Evolutionary conservation across 2,888 invertebrate genomes (phyloP).

Genomic region (Dascillus cervinus): DNA sequence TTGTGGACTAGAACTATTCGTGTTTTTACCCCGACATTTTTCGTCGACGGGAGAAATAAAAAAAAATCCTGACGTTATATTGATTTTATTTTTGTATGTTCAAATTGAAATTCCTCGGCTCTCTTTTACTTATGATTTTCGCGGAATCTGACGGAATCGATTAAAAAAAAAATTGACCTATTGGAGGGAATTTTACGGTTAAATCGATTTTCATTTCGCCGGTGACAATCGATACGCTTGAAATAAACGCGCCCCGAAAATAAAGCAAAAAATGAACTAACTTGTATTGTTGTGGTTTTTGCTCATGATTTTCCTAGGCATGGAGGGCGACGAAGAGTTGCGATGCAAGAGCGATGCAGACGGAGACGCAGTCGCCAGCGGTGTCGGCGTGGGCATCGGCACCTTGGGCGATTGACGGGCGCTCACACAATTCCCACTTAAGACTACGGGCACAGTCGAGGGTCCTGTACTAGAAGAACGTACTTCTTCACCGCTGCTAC

Average conservation of each 20-base stretch:
- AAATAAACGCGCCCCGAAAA: too few species aligned
- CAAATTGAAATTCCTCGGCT: conserved; percentile 12
- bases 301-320: conserved; percentile 56
- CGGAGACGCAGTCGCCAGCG: conserved; percentile 30
- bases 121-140: too few species aligned
- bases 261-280: too few species aligned
- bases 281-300: conserved; percentile 59
- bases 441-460: conserved; percentile 14
- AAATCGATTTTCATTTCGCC: too few species aligned
- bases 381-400: conserved; percentile 25
- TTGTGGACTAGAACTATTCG: conserved; percentile 32
- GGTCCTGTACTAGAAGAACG: conserved; percentile 24
- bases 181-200: too few species aligned
- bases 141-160: too few species aligned
- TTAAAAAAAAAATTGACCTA: too few species aligned
- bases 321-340: conserved; percentile 45
- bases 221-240: too few species aligned
- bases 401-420: conserved; percentile 24
- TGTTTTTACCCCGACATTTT: conserved; percentile 39
- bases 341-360: conserved; percentile 41
- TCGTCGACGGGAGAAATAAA: conserved; percentile 26
- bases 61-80: conserved; percentile 27
- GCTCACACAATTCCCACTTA: conserved; percentile 28
- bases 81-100: conserved; percentile 15
- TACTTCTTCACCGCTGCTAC: conserved; percentile 22